phyloP scores from a whole-genome alignment of 2,113 vertebrate species.

The Grus americana region DNA sequence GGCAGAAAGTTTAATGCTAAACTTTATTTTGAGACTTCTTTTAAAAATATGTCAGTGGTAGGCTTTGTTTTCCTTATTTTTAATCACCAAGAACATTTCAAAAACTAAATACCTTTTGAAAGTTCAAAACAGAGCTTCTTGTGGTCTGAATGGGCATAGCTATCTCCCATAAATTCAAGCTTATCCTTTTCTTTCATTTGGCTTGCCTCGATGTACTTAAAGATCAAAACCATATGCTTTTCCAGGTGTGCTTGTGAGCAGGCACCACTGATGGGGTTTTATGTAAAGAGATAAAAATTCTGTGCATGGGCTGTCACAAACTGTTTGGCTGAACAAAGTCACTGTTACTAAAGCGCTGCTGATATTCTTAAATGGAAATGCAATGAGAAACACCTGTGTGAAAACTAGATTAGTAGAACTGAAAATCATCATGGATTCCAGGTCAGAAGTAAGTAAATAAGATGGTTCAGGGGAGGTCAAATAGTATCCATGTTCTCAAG shows the following conservation, averaged over 20 bases:
- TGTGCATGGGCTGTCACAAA: conserved; percentile 80
- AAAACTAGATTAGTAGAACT: conserved; percentile 48
- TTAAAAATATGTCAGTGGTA: not conserved
- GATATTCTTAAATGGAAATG: conserved; percentile 79
- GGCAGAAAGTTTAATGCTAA: not conserved
- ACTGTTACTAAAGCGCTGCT: conserved; percentile 79
- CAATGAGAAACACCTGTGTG: conserved; percentile 90
- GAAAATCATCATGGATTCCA: conserved; percentile 61
- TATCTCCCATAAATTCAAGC: not conserved
- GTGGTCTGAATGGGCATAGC: not conserved
- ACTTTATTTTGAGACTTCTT: not conserved
- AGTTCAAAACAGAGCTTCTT: not conserved
- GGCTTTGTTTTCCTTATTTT: not conserved
- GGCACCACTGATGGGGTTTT: conserved; percentile 77
- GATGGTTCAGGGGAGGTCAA: conserved; percentile 47
- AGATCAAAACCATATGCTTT: conserved; percentile 84
- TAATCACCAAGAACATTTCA: not conserved
- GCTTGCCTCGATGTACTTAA: conserved; percentile 53
- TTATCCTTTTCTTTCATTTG: conserved; percentile 39
- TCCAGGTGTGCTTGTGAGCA: conserved; percentile 74
- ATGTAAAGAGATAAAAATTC: conserved; percentile 86
- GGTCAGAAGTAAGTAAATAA: conserved; percentile 70
- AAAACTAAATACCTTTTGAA: not conserved
- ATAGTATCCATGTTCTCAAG: conserved; percentile 55
- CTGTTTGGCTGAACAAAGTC: conserved; percentile 77